Evolutionary conservation across 2,797 vertebrate genomes (phyloP), one percentile per base, ranked within the genome.

Genomic region (Enteromius argenteus): DNA sequence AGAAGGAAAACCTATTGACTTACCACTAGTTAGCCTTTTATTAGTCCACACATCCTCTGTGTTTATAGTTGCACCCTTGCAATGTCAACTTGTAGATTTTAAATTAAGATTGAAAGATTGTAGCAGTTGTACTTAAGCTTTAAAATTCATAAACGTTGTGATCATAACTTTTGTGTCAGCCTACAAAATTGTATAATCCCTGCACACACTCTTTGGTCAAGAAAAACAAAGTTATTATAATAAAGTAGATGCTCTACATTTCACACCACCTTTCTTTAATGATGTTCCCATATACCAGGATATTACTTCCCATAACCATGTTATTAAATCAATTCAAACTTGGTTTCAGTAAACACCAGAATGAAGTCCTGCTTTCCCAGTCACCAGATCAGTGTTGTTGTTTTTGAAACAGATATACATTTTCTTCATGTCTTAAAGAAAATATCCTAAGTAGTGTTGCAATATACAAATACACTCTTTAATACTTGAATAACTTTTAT

Each of bases 291-390:
- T 44, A 42, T 78, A 37, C n/a, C 2, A 14, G n/a, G 3, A 69
- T 44, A 13, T 14, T 44, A 44, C 5, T 69, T 23, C 37, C 9
- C n/a, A 0, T 23, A 27, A 30, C 68, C 1, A 69, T 23, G n/a
- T 23, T 44, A 44, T 71, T 71, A 71, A 71, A 27, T 14, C 68
- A 27, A 27, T n/a, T 71, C 39, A 71, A 71, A 71, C 11, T 44
- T 69, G 11, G 11, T 44, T 39, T 44, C 39, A 14, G 37, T 44
- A 69, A 69, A 23, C 11, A 44, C 37, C 37, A 69, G 37, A 69
- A n/a, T 68, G 11, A 69, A 68, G 66, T 68, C 66, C 39, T 39
- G 35, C 35, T 10, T 68, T 69, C 21, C 53, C 53, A 4, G 53
- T 56, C 53, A 58, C 53, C 9, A 58, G 21, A n/a, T 51, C 49